Percentiles rank a stretch among this genome's conserved stretches.
phyloP scores from a whole-genome alignment of 2,888 invertebrate species.

The Epinotia demarniana region DNA sequence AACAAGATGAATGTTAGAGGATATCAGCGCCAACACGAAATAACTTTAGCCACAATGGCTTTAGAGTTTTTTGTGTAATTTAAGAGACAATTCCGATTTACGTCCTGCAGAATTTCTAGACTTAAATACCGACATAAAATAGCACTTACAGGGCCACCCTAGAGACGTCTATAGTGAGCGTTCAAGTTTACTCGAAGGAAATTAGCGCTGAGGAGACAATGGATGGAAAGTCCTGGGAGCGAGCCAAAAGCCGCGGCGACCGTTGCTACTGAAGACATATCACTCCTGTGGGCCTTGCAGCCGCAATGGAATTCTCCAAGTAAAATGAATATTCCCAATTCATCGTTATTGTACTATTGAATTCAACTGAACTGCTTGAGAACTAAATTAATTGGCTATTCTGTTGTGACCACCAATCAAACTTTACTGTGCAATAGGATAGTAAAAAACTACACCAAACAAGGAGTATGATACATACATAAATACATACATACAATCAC shows the following conservation, averaged over 20 bases:
- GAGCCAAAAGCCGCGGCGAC: slow-evolving; percentile 40
- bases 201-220: slow-evolving; percentile 45
- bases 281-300: slow-evolving; percentile 39
- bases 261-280: slow-evolving; percentile 41
- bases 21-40: background rate
- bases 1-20: background rate
- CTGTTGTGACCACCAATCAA: background rate
- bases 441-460: background rate
- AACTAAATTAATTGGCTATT: slow-evolving; percentile 7
- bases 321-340: slow-evolving; percentile 34
- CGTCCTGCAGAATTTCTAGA: slow-evolving; percentile 17
- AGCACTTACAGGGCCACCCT: slow-evolving; percentile 38
- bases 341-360: slow-evolving; percentile 11
- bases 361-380: slow-evolving; percentile 1
- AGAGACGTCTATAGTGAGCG: slow-evolving; percentile 42
- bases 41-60: slow-evolving; percentile 1
- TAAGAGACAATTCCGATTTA: background rate
- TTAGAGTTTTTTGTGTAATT: slow-evolving; percentile 8
- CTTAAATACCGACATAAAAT: slow-evolving; percentile 32
- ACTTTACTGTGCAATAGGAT: background rate
- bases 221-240: slow-evolving; percentile 42
- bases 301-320: slow-evolving; percentile 12
- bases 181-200: slow-evolving; percentile 45
- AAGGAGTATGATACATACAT: no score
- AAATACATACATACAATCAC: no score